These are phyloP conservation scores for Leiothrix lutea DNA, from an alignment of 2,113 vertebrate genomes.

Conservation along the genomic window DNA sequence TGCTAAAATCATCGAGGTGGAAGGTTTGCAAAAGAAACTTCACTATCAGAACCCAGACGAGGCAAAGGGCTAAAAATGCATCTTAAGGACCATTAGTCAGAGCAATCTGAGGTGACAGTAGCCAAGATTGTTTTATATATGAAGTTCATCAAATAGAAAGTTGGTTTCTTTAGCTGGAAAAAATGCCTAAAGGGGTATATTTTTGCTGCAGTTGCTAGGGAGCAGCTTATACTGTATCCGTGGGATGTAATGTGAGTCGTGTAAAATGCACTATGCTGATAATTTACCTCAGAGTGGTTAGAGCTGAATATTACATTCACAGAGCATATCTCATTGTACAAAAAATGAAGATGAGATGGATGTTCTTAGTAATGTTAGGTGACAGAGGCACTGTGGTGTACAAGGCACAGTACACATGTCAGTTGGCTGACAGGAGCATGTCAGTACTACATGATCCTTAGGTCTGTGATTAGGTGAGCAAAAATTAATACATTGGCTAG, in stretches of 20 bases:
- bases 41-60: neutral
- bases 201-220: slow-evolving; percentile 49
- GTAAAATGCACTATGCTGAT: neutral
- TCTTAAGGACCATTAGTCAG: slow-evolving; percentile 46
- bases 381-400: neutral
- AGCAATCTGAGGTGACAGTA: slow-evolving; percentile 12
- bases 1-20: slow-evolving; percentile 19
- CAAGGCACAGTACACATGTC: neutral
- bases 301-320: neutral
- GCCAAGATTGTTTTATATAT: slow-evolving; percentile 15
- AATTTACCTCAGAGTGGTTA: slow-evolving; percentile 6
- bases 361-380: neutral
- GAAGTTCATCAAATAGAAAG: slow-evolving; percentile 37
- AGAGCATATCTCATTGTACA: neutral
- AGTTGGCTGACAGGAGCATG: neutral
- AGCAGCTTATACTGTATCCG: neutral
- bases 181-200: neutral
- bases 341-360: slow-evolving; percentile 9
- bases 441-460: neutral
- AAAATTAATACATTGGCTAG: neutral
- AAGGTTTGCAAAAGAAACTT: neutral
- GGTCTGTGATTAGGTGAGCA: neutral
- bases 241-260: slow-evolving; percentile 6
- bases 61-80: neutral
- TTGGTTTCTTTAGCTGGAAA: neutral